Conservation (phyloP, 1,140 invertebrate genomes). For the Lordiphosa clarofinis region DNA sequence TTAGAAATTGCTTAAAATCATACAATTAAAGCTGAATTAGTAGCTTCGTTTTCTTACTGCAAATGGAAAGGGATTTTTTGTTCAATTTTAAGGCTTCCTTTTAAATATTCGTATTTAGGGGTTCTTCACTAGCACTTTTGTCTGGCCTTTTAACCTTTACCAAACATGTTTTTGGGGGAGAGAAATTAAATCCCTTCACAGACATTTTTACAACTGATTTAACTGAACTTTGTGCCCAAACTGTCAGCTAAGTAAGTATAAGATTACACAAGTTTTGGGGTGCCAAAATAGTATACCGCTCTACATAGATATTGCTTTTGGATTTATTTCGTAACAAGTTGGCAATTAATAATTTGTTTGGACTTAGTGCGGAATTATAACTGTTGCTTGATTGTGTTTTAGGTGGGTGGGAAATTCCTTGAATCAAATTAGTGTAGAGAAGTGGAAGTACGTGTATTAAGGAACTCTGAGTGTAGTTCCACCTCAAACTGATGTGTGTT, state of each 20-base stretch:
- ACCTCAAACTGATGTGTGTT: too few relatives aligned
- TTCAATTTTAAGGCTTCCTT: too few relatives aligned
- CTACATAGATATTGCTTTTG: not conserved
- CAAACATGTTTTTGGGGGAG: constrained; percentile 18
- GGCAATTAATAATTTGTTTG: not conserved
- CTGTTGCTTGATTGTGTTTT: not conserved
- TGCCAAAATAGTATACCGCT: not conserved
- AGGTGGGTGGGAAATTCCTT: constrained; percentile 8
- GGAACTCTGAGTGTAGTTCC: too few relatives aligned
- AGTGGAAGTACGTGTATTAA: not conserved
- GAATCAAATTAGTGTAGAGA: not conserved
- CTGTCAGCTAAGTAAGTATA: constrained; percentile 13
- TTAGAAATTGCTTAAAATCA: too few relatives aligned
- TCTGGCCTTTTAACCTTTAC: constrained; percentile 62
- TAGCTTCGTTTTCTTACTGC: too few relatives aligned
- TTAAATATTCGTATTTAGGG: constrained; percentile 8
- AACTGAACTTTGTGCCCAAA: constrained; percentile 60
- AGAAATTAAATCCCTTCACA: constrained; percentile 23
- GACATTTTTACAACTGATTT: constrained; percentile 68
- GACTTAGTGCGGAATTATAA: not conserved
- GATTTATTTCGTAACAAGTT: constrained; percentile 13
- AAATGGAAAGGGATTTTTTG: too few relatives aligned
- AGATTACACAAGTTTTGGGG: constrained; percentile 18
- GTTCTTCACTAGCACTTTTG: constrained; percentile 41
- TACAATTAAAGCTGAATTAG: too few relatives aligned